Evolutionary conservation across 2,797 vertebrate species (phyloP).

Genomic region (Enteromius fasciolatus): DNA sequence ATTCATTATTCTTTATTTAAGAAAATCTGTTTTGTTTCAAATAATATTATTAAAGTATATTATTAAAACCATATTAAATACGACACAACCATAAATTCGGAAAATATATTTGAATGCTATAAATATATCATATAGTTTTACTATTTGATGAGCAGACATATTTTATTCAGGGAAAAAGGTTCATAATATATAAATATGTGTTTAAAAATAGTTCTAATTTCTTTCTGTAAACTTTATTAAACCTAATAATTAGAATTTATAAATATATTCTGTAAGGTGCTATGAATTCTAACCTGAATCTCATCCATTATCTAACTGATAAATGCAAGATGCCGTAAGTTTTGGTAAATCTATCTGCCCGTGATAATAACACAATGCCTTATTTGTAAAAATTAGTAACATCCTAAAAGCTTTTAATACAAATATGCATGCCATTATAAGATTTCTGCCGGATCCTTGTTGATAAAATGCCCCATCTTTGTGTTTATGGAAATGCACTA

Average conservation of each 20-base stretch:
- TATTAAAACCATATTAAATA: background rate
- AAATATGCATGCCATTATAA: constrained; percentile 42
- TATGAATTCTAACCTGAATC: background rate
- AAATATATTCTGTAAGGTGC: background rate
- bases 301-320: background rate
- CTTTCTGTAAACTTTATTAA: background rate
- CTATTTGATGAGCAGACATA: background rate
- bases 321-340: background rate
- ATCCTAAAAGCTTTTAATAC: constrained; percentile 33
- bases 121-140: background rate
- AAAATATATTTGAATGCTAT: background rate
- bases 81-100: background rate
- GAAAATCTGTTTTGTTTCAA: background rate
- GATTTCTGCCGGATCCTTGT: constrained; percentile 51
- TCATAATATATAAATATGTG: background rate
- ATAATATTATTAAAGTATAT: background rate
- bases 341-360: background rate
- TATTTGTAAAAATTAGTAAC: constrained; percentile 37
- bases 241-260: background rate
- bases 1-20: background rate
- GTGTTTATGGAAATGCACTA: constrained; percentile 63
- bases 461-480: constrained; percentile 61
- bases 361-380: constrained; percentile 26
- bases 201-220: background rate
- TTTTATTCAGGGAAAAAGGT: background rate